These are phyloP conservation scores for Rallus limicola DNA, from an alignment of 2,113 vertebrate species.

Conservation along the genomic window DNA sequence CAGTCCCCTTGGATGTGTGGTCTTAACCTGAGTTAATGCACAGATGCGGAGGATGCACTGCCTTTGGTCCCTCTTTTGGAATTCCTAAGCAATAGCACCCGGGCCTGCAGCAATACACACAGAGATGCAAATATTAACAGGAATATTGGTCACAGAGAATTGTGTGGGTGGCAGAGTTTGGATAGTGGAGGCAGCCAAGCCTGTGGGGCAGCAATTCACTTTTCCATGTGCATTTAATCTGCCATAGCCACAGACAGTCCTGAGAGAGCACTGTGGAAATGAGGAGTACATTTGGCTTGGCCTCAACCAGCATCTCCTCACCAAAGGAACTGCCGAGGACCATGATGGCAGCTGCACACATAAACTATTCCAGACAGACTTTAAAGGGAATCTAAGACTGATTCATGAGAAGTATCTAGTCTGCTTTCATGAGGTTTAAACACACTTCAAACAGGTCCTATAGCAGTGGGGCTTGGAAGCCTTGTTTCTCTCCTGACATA, in stretches of 20 bases:
- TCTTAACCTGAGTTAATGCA: background rate
- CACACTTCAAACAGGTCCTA: background rate
- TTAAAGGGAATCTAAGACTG: background rate
- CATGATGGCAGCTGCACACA: background rate
- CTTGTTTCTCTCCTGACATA: background rate
- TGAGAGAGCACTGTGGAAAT: background rate
- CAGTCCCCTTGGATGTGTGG: background rate
- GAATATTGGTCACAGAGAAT: background rate
- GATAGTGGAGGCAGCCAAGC: background rate
- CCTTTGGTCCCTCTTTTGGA: background rate
- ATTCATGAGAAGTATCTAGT: background rate
- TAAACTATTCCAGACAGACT: background rate
- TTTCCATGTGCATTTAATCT: background rate
- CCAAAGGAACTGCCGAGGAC: background rate
- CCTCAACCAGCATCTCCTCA: background rate
- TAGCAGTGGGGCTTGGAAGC: background rate
- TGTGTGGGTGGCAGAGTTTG: background rate
- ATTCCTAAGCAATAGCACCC: background rate
- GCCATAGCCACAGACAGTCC: background rate
- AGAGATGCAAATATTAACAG: background rate
- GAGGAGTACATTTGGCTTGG: background rate
- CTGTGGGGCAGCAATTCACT: background rate
- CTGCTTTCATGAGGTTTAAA: slow-evolving; percentile 44
- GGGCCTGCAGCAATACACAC: background rate
- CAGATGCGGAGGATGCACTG: background rate